A percentile compares a stretch with the other conserved stretches of the same genome.
Evolutionary conservation across 2,113 vertebrate genomes (phyloP).

Genomic region (Ramphastos sulfuratus): DNA sequence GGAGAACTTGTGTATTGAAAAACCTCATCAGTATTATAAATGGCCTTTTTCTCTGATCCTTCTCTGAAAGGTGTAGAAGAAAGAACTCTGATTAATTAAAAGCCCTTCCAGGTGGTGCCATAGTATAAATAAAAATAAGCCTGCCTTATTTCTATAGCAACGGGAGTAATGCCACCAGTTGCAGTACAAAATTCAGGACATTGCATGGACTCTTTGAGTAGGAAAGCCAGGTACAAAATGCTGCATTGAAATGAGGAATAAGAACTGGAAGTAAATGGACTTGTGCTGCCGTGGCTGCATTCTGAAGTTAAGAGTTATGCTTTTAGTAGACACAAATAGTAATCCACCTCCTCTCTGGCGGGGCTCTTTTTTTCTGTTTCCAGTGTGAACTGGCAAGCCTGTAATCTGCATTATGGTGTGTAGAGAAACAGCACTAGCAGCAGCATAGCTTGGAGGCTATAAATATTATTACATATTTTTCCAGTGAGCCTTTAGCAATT

Average conservation of each 20-base stretch:
- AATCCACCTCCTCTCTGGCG: not conserved
- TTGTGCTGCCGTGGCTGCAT: not conserved
- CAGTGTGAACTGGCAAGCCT: not conserved
- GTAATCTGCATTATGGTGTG: not conserved
- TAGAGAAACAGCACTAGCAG: not conserved
- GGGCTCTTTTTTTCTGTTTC: not conserved
- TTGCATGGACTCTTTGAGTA: not conserved
- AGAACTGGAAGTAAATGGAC: not conserved
- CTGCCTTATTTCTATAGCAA: not conserved
- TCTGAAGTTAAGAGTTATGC: not conserved
- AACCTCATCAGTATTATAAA: not conserved
- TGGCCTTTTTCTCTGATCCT: not conserved
- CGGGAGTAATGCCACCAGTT: not conserved
- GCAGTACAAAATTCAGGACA: not conserved
- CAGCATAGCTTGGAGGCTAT: not conserved
- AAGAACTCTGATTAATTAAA: not conserved
- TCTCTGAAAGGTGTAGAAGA: not conserved
- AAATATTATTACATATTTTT: not conserved
- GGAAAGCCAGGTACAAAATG: conserved; percentile 29
- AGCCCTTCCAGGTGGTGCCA: not conserved
- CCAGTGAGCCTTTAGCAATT: not conserved
- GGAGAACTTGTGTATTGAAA: not conserved
- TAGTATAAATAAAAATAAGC: not conserved
- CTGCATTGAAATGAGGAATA: not conserved
- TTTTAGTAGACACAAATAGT: not conserved